Conservation (phyloP, 2,113 vertebrate genomes). For the Chrysochloris asiatica region DNA sequence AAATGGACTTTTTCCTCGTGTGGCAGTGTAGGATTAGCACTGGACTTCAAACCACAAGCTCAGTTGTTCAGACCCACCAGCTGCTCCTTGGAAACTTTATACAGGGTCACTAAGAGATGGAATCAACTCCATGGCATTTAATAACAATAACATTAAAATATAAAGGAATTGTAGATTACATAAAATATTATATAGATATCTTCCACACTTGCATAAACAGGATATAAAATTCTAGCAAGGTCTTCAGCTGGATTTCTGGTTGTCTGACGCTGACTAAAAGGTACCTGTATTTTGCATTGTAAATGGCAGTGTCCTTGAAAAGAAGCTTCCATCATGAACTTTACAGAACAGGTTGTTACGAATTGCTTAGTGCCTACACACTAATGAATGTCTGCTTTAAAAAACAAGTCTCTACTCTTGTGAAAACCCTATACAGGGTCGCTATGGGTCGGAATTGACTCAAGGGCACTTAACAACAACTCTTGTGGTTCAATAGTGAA, state of each 20-base stretch:
- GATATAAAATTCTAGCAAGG: neutral
- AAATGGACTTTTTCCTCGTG: constrained; percentile 15
- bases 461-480: too few species aligned
- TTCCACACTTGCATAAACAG: neutral
- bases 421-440: too few species aligned
- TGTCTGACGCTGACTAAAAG: neutral
- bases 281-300: neutral
- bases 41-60: too few species aligned
- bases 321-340: neutral
- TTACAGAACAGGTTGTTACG: neutral
- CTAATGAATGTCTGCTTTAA: neutral
- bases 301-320: neutral
- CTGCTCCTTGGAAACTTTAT: too few species aligned
- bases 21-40: too few species aligned
- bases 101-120: too few species aligned
- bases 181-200: neutral
- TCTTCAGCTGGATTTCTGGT: constrained; percentile 10
- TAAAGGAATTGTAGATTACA: neutral
- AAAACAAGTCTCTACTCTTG: too few species aligned
- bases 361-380: neutral
- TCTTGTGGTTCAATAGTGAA: too few species aligned
- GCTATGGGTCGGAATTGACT: too few species aligned
- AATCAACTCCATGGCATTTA: too few species aligned
- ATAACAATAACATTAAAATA: constrained; percentile 48
- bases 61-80: too few species aligned